These are phyloP conservation scores for Thecocarcelia acutangulata DNA, from an alignment of 2,888 invertebrate genomes.

Conservation along the genomic window DNA sequence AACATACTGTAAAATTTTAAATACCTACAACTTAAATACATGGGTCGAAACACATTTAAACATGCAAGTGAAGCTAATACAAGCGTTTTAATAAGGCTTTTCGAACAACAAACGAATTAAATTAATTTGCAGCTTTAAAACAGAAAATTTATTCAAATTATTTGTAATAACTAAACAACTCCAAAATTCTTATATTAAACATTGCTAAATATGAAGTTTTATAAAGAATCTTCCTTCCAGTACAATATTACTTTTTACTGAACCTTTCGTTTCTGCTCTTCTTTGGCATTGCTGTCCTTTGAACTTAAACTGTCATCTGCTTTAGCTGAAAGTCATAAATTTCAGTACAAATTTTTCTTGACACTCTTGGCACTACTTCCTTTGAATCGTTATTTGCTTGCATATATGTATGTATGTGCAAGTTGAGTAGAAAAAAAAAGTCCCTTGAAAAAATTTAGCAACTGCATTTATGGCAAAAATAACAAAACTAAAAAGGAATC, in stretches of 20 bases:
- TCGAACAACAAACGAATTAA: no score
- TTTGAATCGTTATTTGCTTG: slow-evolving; percentile 1
- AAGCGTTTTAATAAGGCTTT: no score
- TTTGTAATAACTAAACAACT: no score
- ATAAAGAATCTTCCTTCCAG: no score
- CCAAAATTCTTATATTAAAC: no score
- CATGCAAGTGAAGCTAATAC: no score
- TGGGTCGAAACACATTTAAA: no score
- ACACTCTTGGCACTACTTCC: slow-evolving; percentile 30
- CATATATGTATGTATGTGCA: neutral
- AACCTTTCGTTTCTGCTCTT: neutral
- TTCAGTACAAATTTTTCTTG: slow-evolving; percentile 9
- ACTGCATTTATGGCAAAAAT: slow-evolving; percentile 17
- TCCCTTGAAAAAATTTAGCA: slow-evolving; percentile 31
- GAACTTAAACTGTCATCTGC: slow-evolving; percentile 62
- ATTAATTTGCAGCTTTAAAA: no score
- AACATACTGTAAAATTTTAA: no score
- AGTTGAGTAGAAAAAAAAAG: slow-evolving; percentile 25
- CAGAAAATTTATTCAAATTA: no score
- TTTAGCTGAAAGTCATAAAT: slow-evolving; percentile 60
- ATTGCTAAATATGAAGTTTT: no score
- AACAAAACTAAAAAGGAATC: neutral
- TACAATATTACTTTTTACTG: neutral
- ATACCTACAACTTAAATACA: no score
- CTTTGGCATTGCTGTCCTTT: slow-evolving; percentile 16